Conservation (phyloP, 2,797 vertebrate species). For the Decapterus maruadsi region DNA sequence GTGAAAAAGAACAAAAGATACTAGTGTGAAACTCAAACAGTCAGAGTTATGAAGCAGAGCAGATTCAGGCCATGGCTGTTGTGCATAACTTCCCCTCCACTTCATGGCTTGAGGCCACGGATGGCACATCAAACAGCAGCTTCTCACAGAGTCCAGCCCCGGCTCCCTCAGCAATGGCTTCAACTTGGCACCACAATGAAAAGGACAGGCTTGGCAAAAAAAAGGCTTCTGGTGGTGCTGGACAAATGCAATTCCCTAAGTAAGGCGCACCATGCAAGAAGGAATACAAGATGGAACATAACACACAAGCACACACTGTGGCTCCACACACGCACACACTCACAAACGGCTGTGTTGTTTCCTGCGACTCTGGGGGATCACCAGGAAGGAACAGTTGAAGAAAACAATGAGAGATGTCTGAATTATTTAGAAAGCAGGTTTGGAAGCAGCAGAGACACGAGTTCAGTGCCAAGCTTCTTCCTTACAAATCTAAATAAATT, state of each 20-base stretch:
- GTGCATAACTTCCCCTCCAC: constrained; percentile 63
- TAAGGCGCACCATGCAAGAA: constrained; percentile 52
- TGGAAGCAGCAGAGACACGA: constrained; percentile 49
- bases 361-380: constrained; percentile 66
- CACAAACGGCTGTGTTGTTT: constrained; percentile 56
- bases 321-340: constrained; percentile 38
- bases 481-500: constrained; percentile 57
- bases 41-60: constrained; percentile 61
- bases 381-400: constrained; percentile 74
- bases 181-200: constrained; percentile 75
- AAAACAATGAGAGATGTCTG: constrained; percentile 76
- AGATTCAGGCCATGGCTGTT: constrained; percentile 65
- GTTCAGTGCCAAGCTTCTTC: constrained; percentile 37
- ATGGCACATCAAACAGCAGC: constrained; percentile 81
- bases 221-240: constrained; percentile 58
- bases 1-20: constrained; percentile 20
- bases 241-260: constrained; percentile 71
- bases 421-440: constrained; percentile 80
- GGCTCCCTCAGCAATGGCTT: constrained; percentile 64
- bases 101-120: constrained; percentile 76
- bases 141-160: constrained; percentile 63
- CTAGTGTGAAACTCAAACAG: constrained; percentile 31
- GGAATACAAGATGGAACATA: constrained; percentile 57
- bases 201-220: constrained; percentile 69
- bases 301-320: constrained; percentile 44